Evolutionary conservation across 2,888 invertebrate genomes (phyloP), one percentile per base, ranked within the genome.

Genomic region (Cylindroiulus punctatus): DNA sequence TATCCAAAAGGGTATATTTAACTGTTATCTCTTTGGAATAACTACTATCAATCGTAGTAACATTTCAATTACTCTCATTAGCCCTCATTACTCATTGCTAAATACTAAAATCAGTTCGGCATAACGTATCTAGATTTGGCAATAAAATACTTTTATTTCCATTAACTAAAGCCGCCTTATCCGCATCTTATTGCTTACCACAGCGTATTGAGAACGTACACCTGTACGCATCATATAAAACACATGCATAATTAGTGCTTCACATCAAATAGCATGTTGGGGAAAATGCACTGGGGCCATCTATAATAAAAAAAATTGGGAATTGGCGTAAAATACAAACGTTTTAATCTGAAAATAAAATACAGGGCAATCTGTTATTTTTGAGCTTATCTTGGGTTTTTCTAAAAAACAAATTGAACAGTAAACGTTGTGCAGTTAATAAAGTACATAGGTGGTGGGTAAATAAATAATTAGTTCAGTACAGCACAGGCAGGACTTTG

Each of bases 81-180:
- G n/a, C n/a, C n/a, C n/a, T n/a, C n/a, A n/a, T n/a, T n/a, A n/a
- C n/a, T n/a, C n/a, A n/a, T n/a, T n/a, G n/a, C n/a, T n/a, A n/a
- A n/a, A n/a, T n/a, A n/a, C n/a, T n/a, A n/a, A n/a, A n/a, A n/a
- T n/a, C n/a, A n/a, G n/a, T n/a, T n/a, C n/a, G n/a, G n/a, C n/a
- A n/a, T n/a, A n/a, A n/a, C n/a, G n/a, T n/a, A n/a, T n/a, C n/a
- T n/a, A n/a, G n/a, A n/a, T n/a, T 44, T 76, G 76, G 76, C 76
- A 76, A 76, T 76, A 76, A 76, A 76, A 76, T 76, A 26, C 10
- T 76, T 76, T 76, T 76, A 76, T 76, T 76, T 76, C 76, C 76
- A 76, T 76, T 30, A 76, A 76, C 76, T 76, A 76, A 76, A 30
- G 76, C 26, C 76, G 76, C 76, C 3, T 76, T 76, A 76, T 76